Evolutionary conservation across 2,888 invertebrate genomes (phyloP).

Genomic region (Isoperla grammatica): DNA sequence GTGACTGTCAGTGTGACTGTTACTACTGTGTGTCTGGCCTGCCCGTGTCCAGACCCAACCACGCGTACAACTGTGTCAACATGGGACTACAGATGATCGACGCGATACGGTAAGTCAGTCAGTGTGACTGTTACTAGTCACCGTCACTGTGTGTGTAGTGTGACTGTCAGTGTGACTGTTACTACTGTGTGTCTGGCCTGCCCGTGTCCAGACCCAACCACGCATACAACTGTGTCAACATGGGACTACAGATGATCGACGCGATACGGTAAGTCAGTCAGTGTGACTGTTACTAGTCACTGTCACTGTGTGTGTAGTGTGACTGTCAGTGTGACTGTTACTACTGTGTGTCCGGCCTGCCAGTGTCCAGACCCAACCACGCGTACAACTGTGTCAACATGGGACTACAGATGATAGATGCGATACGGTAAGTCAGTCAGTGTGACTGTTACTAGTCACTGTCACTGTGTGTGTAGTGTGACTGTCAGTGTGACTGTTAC

Average conservation of each 20-base stretch:
- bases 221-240: conserved; percentile 91
- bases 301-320: no score
- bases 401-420: conserved; percentile 95
- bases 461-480: no score
- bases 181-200: conserved; percentile 90
- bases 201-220: conserved; percentile 90
- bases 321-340: conserved; percentile 95
- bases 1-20: conserved; percentile 91
- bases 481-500: no score
- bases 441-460: no score
- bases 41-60: conserved; percentile 87
- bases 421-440: conserved; percentile 77
- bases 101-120: conserved; percentile 77
- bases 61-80: conserved; percentile 91
- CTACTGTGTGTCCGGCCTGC: conserved; percentile 90
- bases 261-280: conserved; percentile 79
- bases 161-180: conserved; percentile 94
- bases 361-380: conserved; percentile 87
- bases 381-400: conserved; percentile 94
- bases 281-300: no score
- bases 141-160: no score
- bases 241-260: conserved; percentile 95
- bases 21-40: conserved; percentile 94
- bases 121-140: no score
- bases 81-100: conserved; percentile 97